Evolutionary conservation across 2,888 invertebrate genomes (phyloP), one percentile per base, ranked within the genome.

Genomic region (Brenthis daphne): DNA sequence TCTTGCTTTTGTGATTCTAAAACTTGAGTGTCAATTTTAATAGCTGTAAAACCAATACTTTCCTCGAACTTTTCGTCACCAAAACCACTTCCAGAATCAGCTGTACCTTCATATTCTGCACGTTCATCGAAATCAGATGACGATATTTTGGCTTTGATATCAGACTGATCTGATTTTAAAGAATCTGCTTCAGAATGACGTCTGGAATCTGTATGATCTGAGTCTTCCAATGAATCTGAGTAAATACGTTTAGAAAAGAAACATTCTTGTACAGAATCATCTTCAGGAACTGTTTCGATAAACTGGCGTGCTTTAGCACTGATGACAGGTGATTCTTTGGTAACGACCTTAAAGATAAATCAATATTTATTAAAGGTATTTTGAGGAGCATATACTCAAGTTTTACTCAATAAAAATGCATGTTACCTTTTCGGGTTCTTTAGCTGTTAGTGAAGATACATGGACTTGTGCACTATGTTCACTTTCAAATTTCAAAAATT

Each of bases 251-350:
- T 93, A 0, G 93, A 93, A 74, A 93, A 93, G 81, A 93, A 93
- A 68, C 93, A 93, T 81, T 93, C 93, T 78, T 93, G 93, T 8
- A 93, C 93, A 6, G 93, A 93, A 76, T 93, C 93, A 77, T 93
- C 93, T 83, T 93, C 93, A 6, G 93, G 93, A n/a, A 93, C 93
- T 8, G 93, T 93, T 77, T 93, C 93, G 72, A 93, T 93, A 72
- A 93, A 93, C 71, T 93, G 93, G 1, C 93, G 85, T 20, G 93
- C 93, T 76, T 93, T 93, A 13, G 93, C 92, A 75, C 93, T 93
- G 50, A 93, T 93, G 0, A 92, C 89, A 55, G 92, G 92, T 1
- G 92, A 92, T 73, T 92, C 93, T 80, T 92, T 93, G 24, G 88
- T 85, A 48, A 87, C 85, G 29, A 85, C 77, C 92, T 78, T 64